These are phyloP conservation scores for Dendrolimus pini DNA, from an alignment of 2,888 invertebrate species.

Conservation along the genomic window DNA sequence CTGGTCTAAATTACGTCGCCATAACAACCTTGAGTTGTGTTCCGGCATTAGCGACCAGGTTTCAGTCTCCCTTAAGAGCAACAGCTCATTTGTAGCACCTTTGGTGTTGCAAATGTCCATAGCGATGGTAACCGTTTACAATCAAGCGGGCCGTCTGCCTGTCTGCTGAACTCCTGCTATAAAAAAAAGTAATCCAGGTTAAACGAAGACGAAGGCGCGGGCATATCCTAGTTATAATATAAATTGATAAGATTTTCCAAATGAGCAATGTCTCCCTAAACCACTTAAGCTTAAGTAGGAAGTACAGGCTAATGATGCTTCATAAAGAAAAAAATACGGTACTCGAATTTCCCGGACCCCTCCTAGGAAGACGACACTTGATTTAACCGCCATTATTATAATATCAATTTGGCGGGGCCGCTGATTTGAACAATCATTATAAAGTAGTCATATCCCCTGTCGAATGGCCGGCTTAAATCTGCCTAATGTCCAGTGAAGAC, in stretches of 20 bases:
- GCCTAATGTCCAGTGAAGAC: constrained; percentile 5
- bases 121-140: too few species aligned
- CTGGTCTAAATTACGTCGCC: too few species aligned
- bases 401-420: constrained; percentile 30
- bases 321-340: not conserved
- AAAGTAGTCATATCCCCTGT: constrained; percentile 40
- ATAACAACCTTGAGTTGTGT: too few species aligned
- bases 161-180: too few species aligned
- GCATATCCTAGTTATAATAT: too few species aligned
- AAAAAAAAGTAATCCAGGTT: too few species aligned
- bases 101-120: too few species aligned
- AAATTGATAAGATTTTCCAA: not conserved
- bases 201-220: too few species aligned
- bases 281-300: not conserved
- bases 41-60: too few species aligned
- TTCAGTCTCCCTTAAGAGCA: too few species aligned
- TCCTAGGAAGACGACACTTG: constrained; percentile 41
- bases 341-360: constrained; percentile 19
- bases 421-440: constrained; percentile 38
- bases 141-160: too few species aligned
- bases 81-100: too few species aligned
- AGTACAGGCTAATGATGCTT: not conserved
- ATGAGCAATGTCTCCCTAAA: not conserved
- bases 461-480: not conserved
- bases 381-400: constrained; percentile 38